phyloP scores from a whole-genome alignment of 2,888 invertebrate genomes.

The Ichneumoninae sp. region DNA sequence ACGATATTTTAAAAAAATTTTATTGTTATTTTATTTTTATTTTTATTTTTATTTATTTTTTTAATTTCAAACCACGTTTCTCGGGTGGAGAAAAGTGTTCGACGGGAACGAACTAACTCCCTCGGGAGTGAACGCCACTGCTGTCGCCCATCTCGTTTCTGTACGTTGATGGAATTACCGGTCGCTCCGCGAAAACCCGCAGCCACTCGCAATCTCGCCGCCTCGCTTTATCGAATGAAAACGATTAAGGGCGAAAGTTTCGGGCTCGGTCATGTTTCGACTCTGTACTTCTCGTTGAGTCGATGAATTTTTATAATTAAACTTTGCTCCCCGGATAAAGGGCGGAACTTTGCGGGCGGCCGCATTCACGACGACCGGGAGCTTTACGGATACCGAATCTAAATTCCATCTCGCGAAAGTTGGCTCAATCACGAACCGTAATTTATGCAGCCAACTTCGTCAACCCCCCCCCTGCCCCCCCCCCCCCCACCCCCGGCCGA shows the following conservation, averaged over 20 bases:
- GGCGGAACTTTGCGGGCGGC: background rate
- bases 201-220: constrained; percentile 8
- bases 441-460: constrained; percentile 42
- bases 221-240: constrained; percentile 56
- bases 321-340: constrained; percentile 22
- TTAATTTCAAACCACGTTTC: constrained; percentile 4
- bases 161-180: constrained; percentile 27
- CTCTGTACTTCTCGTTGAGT: constrained; percentile 17
- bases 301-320: constrained; percentile 66
- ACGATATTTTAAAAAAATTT: background rate
- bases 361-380: background rate
- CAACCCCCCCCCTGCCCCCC: too few species aligned
- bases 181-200: background rate
- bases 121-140: constrained; percentile 36
- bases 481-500: background rate
- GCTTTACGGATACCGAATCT: background rate
- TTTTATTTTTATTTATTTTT: constrained; percentile 2
- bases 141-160: constrained; percentile 46
- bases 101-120: constrained; percentile 40
- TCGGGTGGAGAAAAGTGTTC: background rate
- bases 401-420: constrained; percentile 29
- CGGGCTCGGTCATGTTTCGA: constrained; percentile 6
- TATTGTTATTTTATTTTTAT: background rate
- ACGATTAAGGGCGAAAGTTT: constrained; percentile 55
- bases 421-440: constrained; percentile 8